A percentile compares a stretch with the other conserved stretches of the same genome.
These are phyloP conservation scores for Drosophila pseudoobscura DNA, from an alignment of 1,140 invertebrate species.

Conservation along the genomic window DNA sequence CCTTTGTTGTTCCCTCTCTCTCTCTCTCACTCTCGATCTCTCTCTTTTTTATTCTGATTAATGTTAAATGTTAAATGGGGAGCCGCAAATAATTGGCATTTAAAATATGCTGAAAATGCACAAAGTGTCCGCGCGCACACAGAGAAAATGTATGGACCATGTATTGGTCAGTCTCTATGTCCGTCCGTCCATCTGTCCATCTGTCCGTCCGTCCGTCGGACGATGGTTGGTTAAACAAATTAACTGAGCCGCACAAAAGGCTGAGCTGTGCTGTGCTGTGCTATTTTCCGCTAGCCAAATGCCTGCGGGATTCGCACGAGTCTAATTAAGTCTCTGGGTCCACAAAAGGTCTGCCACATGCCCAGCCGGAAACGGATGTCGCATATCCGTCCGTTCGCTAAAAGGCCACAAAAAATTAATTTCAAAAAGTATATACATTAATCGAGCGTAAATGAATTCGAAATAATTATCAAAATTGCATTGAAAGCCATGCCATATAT, in stretches of 20 bases:
- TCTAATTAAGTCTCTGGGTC: slow-evolving; percentile 42
- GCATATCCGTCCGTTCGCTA: neutral
- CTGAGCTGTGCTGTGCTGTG: slow-evolving; percentile 25
- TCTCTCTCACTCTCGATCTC: slow-evolving; percentile 2
- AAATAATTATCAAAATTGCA: slow-evolving; percentile 2
- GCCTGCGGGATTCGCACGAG: slow-evolving; percentile 40
- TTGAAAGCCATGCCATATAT: no score
- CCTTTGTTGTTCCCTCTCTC: slow-evolving; percentile 2
- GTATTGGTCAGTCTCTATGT: neutral
- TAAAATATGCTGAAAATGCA: slow-evolving; percentile 78
- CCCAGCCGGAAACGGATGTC: slow-evolving; percentile 35
- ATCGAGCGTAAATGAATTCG: slow-evolving; percentile 25
- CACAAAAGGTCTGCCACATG: slow-evolving; percentile 14
- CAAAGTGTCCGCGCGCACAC: slow-evolving; percentile 42
- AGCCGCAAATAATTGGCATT: slow-evolving; percentile 76
- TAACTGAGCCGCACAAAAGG: slow-evolving; percentile 61
- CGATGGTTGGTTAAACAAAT: slow-evolving; percentile 62
- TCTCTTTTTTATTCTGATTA: slow-evolving; percentile 29
- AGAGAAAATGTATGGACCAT: slow-evolving; percentile 2
- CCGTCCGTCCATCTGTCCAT: slow-evolving; percentile 2
- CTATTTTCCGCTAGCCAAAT: slow-evolving; percentile 36
- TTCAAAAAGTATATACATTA: slow-evolving; percentile 12
- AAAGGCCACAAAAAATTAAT: slow-evolving; percentile 33
- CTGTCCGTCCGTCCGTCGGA: neutral
- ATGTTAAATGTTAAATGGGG: slow-evolving; percentile 62